Conservation (phyloP, 2,113 vertebrate species). For the Alligator sinensis region DNA sequence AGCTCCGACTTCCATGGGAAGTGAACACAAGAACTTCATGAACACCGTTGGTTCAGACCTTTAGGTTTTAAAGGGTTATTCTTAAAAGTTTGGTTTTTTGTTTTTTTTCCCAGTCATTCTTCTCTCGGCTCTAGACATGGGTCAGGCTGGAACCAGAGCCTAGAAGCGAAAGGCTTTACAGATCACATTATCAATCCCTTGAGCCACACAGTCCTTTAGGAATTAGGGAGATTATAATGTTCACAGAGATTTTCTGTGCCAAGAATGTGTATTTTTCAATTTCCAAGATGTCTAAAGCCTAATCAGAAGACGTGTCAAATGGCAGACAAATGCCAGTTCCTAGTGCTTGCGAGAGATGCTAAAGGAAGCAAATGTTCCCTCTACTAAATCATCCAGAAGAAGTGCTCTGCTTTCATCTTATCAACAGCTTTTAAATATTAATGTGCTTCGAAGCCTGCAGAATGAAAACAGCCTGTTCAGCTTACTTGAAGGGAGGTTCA, state of each 20-base stretch:
- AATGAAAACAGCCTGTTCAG: slow-evolving; percentile 50
- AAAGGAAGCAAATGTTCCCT: background rate
- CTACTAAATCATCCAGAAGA: slow-evolving; percentile 27
- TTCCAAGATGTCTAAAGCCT: background rate
- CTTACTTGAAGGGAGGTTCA: slow-evolving; percentile 60
- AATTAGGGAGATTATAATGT: slow-evolving; percentile 30
- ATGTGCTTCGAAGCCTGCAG: slow-evolving; percentile 17
- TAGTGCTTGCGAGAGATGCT: background rate
- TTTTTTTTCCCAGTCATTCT: slow-evolving; percentile 19
- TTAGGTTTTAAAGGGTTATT: slow-evolving; percentile 46
- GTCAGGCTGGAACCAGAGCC: slow-evolving; percentile 35
- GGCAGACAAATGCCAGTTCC: slow-evolving; percentile 35
- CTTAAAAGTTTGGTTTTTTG: background rate
- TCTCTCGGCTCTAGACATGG: background rate
- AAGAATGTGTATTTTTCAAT: slow-evolving; percentile 33
- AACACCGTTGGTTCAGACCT: slow-evolving; percentile 11
- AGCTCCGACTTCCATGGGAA: slow-evolving; percentile 22
- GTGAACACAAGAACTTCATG: background rate
- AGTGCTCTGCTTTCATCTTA: slow-evolving; percentile 38
- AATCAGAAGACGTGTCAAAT: slow-evolving; percentile 39
- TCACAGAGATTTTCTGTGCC: background rate
- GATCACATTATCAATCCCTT: background rate
- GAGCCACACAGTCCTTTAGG: slow-evolving; percentile 29
- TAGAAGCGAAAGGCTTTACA: slow-evolving; percentile 6
- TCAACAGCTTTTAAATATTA: slow-evolving; percentile 60